Conservation (phyloP, 2,888 invertebrate genomes). For the Zonitis immaculata region DNA sequence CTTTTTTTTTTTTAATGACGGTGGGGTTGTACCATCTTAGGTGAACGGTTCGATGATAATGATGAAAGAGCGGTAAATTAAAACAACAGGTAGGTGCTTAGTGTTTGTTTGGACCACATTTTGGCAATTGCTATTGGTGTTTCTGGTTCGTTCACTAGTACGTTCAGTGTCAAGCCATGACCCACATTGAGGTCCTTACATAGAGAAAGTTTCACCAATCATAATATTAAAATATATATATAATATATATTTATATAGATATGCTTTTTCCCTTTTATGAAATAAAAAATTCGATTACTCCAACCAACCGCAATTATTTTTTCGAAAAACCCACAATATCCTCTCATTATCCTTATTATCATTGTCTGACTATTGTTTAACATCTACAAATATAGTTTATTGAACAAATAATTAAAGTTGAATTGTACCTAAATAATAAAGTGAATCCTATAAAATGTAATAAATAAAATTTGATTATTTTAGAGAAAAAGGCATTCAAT, state of each 20-base stretch:
- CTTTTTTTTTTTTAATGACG: too few species aligned
- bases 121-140: conserved; percentile 20
- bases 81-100: conserved; percentile 7
- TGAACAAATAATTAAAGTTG: too few species aligned
- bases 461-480: neutral
- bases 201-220: conserved; percentile 23
- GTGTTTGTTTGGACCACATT: conserved; percentile 19
- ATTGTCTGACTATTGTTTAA: too few species aligned
- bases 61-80: neutral
- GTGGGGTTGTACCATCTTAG: neutral
- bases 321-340: neutral
- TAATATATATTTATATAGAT: conserved; percentile 12
- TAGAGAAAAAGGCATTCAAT: neutral
- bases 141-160: conserved; percentile 16
- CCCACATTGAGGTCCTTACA: conserved; percentile 16
- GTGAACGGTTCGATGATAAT: neutral
- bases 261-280: conserved; percentile 25
- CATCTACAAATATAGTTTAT: too few species aligned
- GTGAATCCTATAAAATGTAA: neutral
- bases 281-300: conserved; percentile 17
- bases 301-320: conserved; percentile 2
- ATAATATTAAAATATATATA: too few species aligned
- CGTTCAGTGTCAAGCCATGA: conserved; percentile 21
- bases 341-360: neutral
- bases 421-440: too few species aligned